phyloP scores from a whole-genome alignment of 2,888 invertebrate species.

The Drosophila borealis region DNA sequence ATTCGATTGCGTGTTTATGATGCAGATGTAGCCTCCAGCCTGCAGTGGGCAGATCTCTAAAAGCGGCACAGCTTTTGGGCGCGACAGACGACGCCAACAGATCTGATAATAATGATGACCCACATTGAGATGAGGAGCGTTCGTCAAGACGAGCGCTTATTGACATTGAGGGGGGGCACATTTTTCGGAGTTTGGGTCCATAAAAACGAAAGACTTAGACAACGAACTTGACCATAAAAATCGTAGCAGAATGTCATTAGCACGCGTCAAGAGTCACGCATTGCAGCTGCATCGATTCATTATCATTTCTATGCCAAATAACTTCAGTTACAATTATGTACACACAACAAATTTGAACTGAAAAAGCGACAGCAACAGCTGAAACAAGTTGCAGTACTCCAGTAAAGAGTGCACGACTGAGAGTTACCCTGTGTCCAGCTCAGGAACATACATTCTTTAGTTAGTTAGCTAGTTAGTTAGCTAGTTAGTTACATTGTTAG shows the following conservation, averaged over 20 bases:
- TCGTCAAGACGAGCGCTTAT: slow-evolving; percentile 15
- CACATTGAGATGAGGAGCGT: slow-evolving; percentile 28
- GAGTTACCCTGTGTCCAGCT: too few species aligned
- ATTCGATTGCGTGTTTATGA: slow-evolving; percentile 32
- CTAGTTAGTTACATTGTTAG: too few species aligned
- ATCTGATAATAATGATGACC: slow-evolving; percentile 35
- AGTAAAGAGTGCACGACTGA: neutral
- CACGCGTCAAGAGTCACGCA: slow-evolving; percentile 47
- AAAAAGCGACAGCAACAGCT: too few species aligned
- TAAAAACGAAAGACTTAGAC: slow-evolving; percentile 69
- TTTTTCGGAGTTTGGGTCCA: slow-evolving; percentile 1
- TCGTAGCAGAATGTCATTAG: slow-evolving; percentile 27
- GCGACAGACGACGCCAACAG: slow-evolving; percentile 31
- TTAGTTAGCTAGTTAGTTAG: too few species aligned
- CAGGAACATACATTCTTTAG: neutral
- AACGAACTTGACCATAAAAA: slow-evolving; percentile 64
- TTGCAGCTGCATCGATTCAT: slow-evolving; percentile 56
- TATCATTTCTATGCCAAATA: slow-evolving; percentile 59
- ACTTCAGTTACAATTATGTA: slow-evolving; percentile 30
- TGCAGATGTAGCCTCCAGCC: slow-evolving; percentile 12
- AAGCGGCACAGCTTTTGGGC: slow-evolving; percentile 31
- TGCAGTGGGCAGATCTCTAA: neutral
- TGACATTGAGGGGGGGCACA: slow-evolving; percentile 34
- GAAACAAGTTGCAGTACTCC: too few species aligned
- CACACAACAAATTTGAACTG: neutral